phyloP scores from a whole-genome alignment of 1,140 invertebrate genomes.

The Drosophila tani region DNA sequence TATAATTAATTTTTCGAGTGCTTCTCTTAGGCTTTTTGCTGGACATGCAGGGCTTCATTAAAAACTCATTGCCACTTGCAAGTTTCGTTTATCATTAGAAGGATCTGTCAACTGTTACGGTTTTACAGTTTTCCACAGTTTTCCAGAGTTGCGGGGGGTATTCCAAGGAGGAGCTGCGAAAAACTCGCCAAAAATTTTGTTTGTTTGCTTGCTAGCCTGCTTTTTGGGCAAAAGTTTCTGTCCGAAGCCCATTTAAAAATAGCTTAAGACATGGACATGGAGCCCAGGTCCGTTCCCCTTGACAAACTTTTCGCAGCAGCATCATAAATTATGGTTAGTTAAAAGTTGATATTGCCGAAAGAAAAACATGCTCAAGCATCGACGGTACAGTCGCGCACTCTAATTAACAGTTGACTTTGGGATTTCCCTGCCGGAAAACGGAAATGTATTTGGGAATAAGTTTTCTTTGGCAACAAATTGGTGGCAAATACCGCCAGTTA shows the following conservation, averaged over 20 bases:
- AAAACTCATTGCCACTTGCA: conserved; percentile 78
- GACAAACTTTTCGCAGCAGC: conserved; percentile 55
- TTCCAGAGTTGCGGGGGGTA: conserved; percentile 13
- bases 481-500: not conserved
- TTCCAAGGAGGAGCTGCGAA: conserved; percentile 1
- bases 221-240: conserved; percentile 39
- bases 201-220: conserved; percentile 20
- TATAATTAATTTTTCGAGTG: conserved; percentile 28
- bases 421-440: conserved; percentile 17
- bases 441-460: conserved; percentile 17
- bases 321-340: conserved; percentile 80
- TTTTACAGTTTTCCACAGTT: conserved; percentile 57
- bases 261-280: conserved; percentile 72
- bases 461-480: conserved; percentile 16
- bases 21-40: conserved; percentile 23
- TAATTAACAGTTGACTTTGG: conserved; percentile 60
- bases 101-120: conserved; percentile 64
- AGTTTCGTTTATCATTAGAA: conserved; percentile 77
- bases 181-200: conserved; percentile 60
- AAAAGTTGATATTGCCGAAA: conserved; percentile 61
- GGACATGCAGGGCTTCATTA: conserved; percentile 65
- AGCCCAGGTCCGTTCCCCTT: conserved; percentile 5
- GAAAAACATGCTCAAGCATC: conserved; percentile 40
- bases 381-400: conserved; percentile 34
- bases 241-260: conserved; percentile 75